Base-by-base conservation (phyloP, 2,888 invertebrate genomes). In the Eristalis intricaria region DNA sequence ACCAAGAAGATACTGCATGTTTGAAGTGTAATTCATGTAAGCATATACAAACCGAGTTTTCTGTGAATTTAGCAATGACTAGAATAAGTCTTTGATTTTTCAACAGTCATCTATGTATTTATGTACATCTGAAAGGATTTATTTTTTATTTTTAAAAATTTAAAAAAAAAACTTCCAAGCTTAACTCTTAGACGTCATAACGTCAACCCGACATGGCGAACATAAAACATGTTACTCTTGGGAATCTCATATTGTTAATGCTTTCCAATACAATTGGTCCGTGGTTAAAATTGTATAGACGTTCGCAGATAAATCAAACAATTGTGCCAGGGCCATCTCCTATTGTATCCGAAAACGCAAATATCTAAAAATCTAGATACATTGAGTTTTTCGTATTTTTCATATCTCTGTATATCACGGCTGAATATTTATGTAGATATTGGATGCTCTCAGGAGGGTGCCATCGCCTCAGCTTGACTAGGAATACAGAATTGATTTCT, bases 401-500 rank as follows among this genome's bases (percentile, higher is more conserved):
- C 82, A 86, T 86, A 86, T 82, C 77, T 70, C 82, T 66, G 73
- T 84, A 73, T 68, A 80, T 87, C 87, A 76, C 35, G 64, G 68
- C 65, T 65, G 73, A 84, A 87, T 87, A 84, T 87, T 87, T 87
- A 32, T 32, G 32, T 32, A 84, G 87, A 84, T 80, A 75, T 73
- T 50, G 43, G 73, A 64, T 73, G 76, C 65, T 69, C 84, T 64
- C 11, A 19, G 50, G 84, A 70, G 87, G 56, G 71, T 64, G 75
- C 26, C 69, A 66, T 58, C 43, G 11, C 69, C 69, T 8, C 35
- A 19, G 61, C 29, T 4, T 74, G 69, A 65, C 60, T 82, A 63
- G 68, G 64, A 79, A 75, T 76, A 79, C 84, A 69, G 71, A 84
- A 84, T 84, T 87, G 87, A 87, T 87, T 87, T 84, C 87, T 87